Evolutionary conservation across 37 sponge, comb jelly and placozoan genomes (phyloP), one percentile per base, ranked within the genome.

Genomic region (Chondrilla cf. caribensis): DNA sequence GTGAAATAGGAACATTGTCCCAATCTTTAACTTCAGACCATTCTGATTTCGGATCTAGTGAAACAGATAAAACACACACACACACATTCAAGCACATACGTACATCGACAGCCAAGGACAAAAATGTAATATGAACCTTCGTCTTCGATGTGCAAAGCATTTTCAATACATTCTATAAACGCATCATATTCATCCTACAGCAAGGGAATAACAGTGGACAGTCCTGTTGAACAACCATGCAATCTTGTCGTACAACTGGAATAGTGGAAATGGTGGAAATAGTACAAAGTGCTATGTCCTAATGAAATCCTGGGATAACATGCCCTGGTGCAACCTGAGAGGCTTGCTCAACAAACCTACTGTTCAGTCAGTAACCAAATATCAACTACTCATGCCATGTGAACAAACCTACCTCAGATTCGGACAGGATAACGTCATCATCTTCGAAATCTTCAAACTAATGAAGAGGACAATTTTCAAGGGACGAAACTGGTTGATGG

Each of bases 161-260:
- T 88, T 37, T 87, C 84, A 67, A 93, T 87, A 41, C 83, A 93
- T 4, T 47, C 91, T 55, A 93, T 17, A n/a, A 93, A 55, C 0
- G 93, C 90, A 25, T 89, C 82, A 82, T 87, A 93, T 3, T 93
- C 93, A 78, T 93, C 87, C 88, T 93, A 42, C 33, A 19, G 40
- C n/a, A 6, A 59, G 22, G 7, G 2, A 59, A n/a, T 2, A 59
- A 59, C 60, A 59, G 2, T 28, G 25, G 7, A 59, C n/a, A n/a
- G n/a, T n/a, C n/a, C n/a, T n/a, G n/a, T n/a, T n/a, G n/a, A n/a
- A n/a, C n/a, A n/a, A n/a, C n/a, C n/a, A n/a, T n/a, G n/a, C n/a
- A n/a, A n/a, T n/a, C n/a, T n/a, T n/a, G n/a, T n/a, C n/a, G n/a
- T n/a, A 55, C 7, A 38, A 58, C 22, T 8, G 8, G 37, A 7